Evolutionary conservation across 1,140 invertebrate species (phyloP), one percentile per base, ranked within the genome.

Genomic region (Drosophila tristis): DNA sequence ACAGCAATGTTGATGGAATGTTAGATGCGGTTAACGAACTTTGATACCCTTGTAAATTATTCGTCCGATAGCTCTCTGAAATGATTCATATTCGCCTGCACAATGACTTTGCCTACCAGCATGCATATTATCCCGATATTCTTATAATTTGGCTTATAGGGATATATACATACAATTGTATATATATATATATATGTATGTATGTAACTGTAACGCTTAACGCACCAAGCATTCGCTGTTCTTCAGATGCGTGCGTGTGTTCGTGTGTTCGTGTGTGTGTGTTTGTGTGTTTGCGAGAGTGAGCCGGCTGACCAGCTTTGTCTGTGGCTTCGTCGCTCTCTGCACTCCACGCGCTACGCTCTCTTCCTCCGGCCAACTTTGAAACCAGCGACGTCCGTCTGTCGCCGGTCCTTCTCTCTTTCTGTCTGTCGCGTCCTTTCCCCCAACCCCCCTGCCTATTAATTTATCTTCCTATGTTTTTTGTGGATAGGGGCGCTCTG

Each of bases 241-340:
- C 20, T 20, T 20, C 20, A 20, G 1, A 20, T 20, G 20, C 20
- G 20, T 20, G 20, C 20, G 20, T n/a, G 29, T 51, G 16, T 16
- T 16, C 58, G 15, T 51, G 31, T 29, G 11, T 50, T 16, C 58
- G 15, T 51, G 31, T 29, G 11, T 50, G 62, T 45, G 25, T 48
- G 16, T 56, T 48, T 70, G 45, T 60, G 50, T 51, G 31, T 29
- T 7, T 50, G 62, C 25, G 25, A 35, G 16, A 49, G 58, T 70
- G 44, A 56, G 55, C 65, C 78, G 62, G 62, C 57, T 77, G 78
- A 59, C 67, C 50, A 45, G 60, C 65, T 80, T 68, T 68, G 49
- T 55, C 62, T 68, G 65, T 39, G 49, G 16, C 50, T 53, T 26
- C n/a, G 13, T 53, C 23, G 8, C 13, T 58, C 29, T 31, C 11